Evolutionary conservation across 2,797 vertebrate genomes (phyloP), one percentile per base, ranked within the genome.

Genomic region (Psittacula derbiana): DNA sequence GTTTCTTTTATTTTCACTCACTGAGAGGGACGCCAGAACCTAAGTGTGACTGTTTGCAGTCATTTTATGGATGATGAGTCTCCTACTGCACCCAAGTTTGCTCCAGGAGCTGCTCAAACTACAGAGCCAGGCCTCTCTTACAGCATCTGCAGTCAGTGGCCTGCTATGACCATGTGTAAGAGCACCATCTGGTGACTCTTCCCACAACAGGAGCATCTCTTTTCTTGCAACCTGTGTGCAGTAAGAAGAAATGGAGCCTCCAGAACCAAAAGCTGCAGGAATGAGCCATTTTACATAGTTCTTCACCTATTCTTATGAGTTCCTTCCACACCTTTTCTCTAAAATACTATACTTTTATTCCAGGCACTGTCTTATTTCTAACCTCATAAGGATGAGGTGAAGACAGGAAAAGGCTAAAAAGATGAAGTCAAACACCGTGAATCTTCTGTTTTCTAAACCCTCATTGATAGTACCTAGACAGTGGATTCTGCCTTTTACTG

Each of bases 131-230:
- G 46, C 40, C 41, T 55, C 67, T 47, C 13, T 47, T 27, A 25
- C 52, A 44, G 52, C n/a, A 11, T 47, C 12, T 11, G 8, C 40
- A 43, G n/a, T 11, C 46, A 33, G 8, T 2, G 3, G 66, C 36
- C 52, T 31, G 36, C 64, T 10, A 31, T 3, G 81, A 17, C 36
- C 53, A 44, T 18, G 43, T 53, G 65, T 62, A n/a, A 82, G 53
- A 73, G 66, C 53, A 72, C 82, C 66, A 62, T 43, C 82, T 86
- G 86, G 65, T 76, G 76, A 76, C 76, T 69, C 49, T 40, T 46
- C 55, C 82, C 25, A 44, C 53, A 65, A 25, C n/a, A 49, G 11
- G 47, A 66, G 31, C 6, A 13, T 3, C 28, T 27, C 44, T 49
- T 16, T 46, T 31, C 69, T 55, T 61, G 40, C 52, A 71, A 30